Base-by-base conservation (phyloP, 1,140 invertebrate species). In the Bradysia coprophila region DNA sequence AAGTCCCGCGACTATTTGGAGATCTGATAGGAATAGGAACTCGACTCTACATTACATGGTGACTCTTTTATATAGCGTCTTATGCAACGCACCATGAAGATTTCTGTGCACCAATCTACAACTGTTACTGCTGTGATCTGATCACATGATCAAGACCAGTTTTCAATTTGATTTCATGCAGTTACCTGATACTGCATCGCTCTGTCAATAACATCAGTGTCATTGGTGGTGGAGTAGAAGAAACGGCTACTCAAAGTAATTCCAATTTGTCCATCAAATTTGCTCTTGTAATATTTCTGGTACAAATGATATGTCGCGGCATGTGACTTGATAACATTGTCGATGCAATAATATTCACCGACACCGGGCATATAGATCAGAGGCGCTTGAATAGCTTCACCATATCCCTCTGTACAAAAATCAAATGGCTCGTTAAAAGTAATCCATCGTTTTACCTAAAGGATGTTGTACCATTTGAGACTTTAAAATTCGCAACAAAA, bases 261-360 rank as follows among this genome's bases (percentile, higher is more conserved):
- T 13, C 71, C 71, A 41, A 66, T 47, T 42, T 55, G 52, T 15
- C 64, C 63, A 56, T 50, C 23, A 43, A 56, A 65, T 6, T 54
- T 51, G 4, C 52, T 50, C 16, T 56, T 51, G 43, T 56, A 65
- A 5, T 54, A 50, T 5, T 53, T 50, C 15, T 55, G 52, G 42
- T 66, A 67, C 1, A 56, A 40, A 18, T 57, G 50, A 49, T 71
- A 73, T 2, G 61, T 68, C 22, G 47, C 60, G 0, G 71, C 72
- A 44, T 75, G 71, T 2, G 67, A 66, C 24, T 67, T 62, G 2
- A 75, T 37, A 0, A 68, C 45, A 44, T 69, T 64, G 43, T 74
- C 69, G 0, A 54, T 57, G 38, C 67, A 68, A 11, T 67, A 19
- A 45, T 70, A 73, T 43, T 64, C 59, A 0, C 54, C 67, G 2